Base-by-base conservation (phyloP, 2,797 vertebrate genomes). In the Prionace glauca region DNA sequence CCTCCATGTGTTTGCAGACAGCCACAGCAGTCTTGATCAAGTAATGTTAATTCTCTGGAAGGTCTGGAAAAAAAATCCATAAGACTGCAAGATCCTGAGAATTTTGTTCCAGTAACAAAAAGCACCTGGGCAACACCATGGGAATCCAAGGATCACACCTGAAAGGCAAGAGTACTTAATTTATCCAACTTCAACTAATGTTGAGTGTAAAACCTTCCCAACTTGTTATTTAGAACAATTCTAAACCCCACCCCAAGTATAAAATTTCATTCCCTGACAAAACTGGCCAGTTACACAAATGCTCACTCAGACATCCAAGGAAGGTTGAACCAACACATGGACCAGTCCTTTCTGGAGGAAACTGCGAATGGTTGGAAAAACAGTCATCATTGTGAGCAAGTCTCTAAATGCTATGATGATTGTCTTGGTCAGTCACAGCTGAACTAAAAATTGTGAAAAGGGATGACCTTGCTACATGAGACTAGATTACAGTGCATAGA, bases 21-120 rank as follows among this genome's bases (percentile, higher is more conserved):
- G 99, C 99, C 94, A 99, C 99, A 1, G 99, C 99, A 97, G 99
- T 99, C 98, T 99, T 99, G 97, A 99, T 99, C 96, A 99, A 98
- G 97, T 99, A 99, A 97, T 99, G 99, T 22, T 99, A 98, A 96
- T 99, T 99, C 97, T 99, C 99, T 0, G 99, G 99, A 95, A 99
- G 98, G 96, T 99, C 99, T 62, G 99, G 99, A 84, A 99, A 99
- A 99, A 41, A 96, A 99, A 97, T 95, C 99, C 99, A 96, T 99
- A 99, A 1, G 99, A 98, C 97, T 99, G 99, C 4, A 99, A 98
- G 96, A 99, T 99, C 96, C 99, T 98, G 96, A 99, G 97, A 96
- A 99, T 99, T 97, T 99, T 99, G 97, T 99, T 99, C 96, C 99
- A 60, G 99, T 99, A 96, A 99, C 99, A 95, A 99, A 99, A 84